Percentiles rank a stretch among this genome's conserved stretches.
Evolutionary conservation across 2,113 vertebrate genomes (phyloP).

Genomic region (Elaphurus davidianus): DNA sequence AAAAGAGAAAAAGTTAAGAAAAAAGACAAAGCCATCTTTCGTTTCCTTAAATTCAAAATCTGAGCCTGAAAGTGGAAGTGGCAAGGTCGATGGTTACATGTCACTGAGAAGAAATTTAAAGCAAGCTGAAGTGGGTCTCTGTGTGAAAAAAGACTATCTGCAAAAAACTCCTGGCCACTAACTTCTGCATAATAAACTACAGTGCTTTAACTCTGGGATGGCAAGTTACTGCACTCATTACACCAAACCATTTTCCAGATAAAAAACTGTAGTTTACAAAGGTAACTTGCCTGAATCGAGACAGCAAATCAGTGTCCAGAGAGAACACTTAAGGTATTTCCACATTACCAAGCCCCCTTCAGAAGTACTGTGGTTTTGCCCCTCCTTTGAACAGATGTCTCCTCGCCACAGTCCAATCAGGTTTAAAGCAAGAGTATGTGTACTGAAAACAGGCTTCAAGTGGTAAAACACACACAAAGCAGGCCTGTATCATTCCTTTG

Average conservation of each 20-base stretch:
- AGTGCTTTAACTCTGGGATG: background rate
- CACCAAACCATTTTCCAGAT: background rate
- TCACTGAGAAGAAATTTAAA: constrained; percentile 5
- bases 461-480: background rate
- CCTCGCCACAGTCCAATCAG: constrained; percentile 37
- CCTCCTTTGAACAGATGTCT: constrained; percentile 36
- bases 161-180: background rate
- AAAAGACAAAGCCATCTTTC: background rate
- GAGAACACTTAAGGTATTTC: background rate
- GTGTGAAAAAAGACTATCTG: background rate
- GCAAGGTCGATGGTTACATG: background rate
- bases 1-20: background rate
- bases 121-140: background rate
- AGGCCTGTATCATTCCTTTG: background rate
- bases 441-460: constrained; percentile 30
- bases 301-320: constrained; percentile 10
- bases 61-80: constrained; percentile 2
- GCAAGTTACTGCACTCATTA: background rate
- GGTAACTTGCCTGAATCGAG: constrained; percentile 63
- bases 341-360: constrained; percentile 24
- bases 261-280: constrained; percentile 29
- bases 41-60: constrained; percentile 24
- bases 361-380: constrained; percentile 5
- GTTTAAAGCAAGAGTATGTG: background rate
- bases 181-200: background rate